Percentiles rank a stretch among this genome's conserved stretches.
These are phyloP conservation scores for Adelphocoris suturalis DNA, from an alignment of 2,888 invertebrate genomes.

Conservation along the genomic window DNA sequence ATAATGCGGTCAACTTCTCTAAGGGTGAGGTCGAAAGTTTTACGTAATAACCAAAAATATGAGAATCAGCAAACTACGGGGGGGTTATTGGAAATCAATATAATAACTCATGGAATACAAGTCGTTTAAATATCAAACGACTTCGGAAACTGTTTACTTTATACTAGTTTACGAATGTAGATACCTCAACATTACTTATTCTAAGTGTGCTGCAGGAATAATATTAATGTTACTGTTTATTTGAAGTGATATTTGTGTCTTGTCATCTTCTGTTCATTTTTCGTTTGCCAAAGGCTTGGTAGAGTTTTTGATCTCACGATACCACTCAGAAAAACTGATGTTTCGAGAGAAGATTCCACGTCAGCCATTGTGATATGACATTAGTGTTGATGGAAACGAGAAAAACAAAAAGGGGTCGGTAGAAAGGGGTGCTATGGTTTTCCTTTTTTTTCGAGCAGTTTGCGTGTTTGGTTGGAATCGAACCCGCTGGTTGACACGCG, in stretches of 20 bases:
- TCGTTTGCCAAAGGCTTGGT: background rate
- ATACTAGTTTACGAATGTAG: no score
- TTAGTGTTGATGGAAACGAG: conserved; percentile 11
- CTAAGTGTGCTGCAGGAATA: no score
- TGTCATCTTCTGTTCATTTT: background rate
- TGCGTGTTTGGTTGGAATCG: conserved; percentile 18
- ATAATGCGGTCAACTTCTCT: no score
- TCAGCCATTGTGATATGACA: conserved; percentile 28
- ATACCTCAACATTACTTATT: no score
- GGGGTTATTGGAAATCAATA: no score
- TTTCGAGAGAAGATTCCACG: background rate
- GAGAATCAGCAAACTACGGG: no score
- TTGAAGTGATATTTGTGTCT: background rate
- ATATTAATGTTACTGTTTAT: no score
- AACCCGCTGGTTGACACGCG: conserved; percentile 16
- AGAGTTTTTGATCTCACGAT: background rate
- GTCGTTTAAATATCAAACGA: no score
- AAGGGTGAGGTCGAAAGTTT: no score
- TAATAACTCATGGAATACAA: no score
- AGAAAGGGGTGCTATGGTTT: background rate
- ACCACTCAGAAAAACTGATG: conserved; percentile 17
- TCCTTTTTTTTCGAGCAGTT: background rate
- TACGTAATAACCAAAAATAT: no score
- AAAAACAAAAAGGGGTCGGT: conserved; percentile 1
- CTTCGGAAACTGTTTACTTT: no score